A percentile compares a stretch with the other conserved stretches of the same genome.
Evolutionary conservation across 2,113 vertebrate species (phyloP).

Genomic region (Galeopterus variegatus): DNA sequence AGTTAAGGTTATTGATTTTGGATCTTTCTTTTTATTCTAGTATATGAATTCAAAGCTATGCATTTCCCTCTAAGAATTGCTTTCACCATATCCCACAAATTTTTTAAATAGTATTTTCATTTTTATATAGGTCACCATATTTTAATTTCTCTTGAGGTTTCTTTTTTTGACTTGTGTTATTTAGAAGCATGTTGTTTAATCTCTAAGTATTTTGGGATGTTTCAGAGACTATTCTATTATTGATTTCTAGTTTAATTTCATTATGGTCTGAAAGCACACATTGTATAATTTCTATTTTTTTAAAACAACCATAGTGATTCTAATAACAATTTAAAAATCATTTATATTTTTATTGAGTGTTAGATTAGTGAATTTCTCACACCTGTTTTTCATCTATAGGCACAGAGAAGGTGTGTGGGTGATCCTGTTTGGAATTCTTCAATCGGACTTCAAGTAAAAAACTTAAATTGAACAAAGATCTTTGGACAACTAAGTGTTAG

Average conservation of each 20-base stretch:
- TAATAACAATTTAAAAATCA: not conserved
- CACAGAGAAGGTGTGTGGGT: not conserved
- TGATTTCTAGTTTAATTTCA: not conserved
- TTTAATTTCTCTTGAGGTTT: not conserved
- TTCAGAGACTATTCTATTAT: not conserved
- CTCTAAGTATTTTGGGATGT: not conserved
- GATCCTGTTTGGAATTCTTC: not conserved
- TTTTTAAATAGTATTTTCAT: not conserved
- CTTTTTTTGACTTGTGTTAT: not conserved
- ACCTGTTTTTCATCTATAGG: not conserved
- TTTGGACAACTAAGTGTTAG: not conserved
- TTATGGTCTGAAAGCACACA: not conserved
- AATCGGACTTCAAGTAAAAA: not conserved
- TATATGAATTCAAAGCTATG: not conserved
- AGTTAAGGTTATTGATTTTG: not conserved
- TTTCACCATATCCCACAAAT: not conserved
- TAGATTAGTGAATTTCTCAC: not conserved
- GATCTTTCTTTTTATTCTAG: not conserved
- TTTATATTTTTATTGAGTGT: not conserved
- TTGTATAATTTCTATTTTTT: not conserved
- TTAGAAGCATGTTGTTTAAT: not conserved
- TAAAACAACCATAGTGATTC: not conserved
- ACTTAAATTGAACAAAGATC: not conserved
- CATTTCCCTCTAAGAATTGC: not conserved
- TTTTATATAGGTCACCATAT: not conserved